phyloP scores from a whole-genome alignment of 2,888 invertebrate species.

The Machimus rusticus region DNA sequence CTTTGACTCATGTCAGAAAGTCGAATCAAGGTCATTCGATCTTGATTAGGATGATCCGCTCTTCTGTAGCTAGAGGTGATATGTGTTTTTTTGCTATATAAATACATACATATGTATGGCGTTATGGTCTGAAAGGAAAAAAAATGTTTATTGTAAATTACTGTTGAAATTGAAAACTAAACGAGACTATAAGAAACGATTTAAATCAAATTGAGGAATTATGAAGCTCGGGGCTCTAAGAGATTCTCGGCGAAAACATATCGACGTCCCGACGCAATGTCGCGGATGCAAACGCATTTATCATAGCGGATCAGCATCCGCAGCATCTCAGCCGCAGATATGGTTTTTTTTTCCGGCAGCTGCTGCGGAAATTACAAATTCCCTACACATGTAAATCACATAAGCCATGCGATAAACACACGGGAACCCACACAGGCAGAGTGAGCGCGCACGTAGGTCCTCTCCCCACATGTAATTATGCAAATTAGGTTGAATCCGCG shows the following conservation, averaged over 20 bases:
- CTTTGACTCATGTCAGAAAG: too few relatives aligned
- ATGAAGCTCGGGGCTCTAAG: not conserved
- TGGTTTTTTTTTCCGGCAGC: slow-evolving; percentile 4
- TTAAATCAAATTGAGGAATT: not conserved
- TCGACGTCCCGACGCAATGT: not conserved
- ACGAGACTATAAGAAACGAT: not conserved
- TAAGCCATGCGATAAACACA: slow-evolving; percentile 15
- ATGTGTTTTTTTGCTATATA: too few relatives aligned
- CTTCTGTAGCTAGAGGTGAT: not conserved
- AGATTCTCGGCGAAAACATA: not conserved
- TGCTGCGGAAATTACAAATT: slow-evolving; percentile 37
- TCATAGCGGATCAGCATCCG: not conserved
- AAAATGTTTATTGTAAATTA: too few relatives aligned
- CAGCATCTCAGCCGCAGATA: not conserved
- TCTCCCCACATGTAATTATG: slow-evolving; percentile 41
- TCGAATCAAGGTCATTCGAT: too few relatives aligned
- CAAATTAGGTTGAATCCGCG: slow-evolving; percentile 39
- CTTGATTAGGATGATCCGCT: not conserved
- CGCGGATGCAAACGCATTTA: not conserved
- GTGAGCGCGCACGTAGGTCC: not conserved
- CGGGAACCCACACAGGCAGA: not conserved
- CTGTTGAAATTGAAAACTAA: too few relatives aligned
- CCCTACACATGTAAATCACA: slow-evolving; percentile 40
- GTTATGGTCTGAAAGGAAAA: too few relatives aligned
- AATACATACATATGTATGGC: too few relatives aligned